Conservation (phyloP, 2,113 vertebrate genomes). For the Cyprinus carpio region DNA sequence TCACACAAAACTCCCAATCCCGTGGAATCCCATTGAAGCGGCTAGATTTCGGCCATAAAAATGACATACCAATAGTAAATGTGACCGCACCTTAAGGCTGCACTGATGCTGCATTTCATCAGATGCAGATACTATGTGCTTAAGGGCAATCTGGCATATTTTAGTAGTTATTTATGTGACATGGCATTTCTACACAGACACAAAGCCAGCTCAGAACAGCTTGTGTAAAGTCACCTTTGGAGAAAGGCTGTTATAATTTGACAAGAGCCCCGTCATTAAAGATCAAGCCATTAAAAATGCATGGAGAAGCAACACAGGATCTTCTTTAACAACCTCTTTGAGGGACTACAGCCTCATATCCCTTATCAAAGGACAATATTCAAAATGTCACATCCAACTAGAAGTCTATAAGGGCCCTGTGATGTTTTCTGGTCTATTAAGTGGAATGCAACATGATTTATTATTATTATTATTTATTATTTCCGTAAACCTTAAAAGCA, state of each 20-base stretch:
- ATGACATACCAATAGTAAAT: not conserved
- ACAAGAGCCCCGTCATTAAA: slow-evolving; percentile 29
- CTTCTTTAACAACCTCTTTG: slow-evolving; percentile 32
- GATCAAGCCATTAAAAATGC: slow-evolving; percentile 50
- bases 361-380: not conserved
- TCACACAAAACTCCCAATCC: not conserved
- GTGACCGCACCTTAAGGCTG: not conserved
- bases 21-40: not conserved
- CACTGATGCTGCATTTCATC: slow-evolving; percentile 19
- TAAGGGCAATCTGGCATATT: not conserved
- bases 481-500: slow-evolving; percentile 7
- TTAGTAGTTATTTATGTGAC: not conserved
- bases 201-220: slow-evolving; percentile 1
- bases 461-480: not conserved
- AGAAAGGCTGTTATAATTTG: slow-evolving; percentile 25
- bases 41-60: not conserved
- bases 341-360: not conserved
- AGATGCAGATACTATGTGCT: not conserved
- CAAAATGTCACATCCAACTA: slow-evolving; percentile 22
- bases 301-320: slow-evolving; percentile 48
- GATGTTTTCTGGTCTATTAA: not conserved
- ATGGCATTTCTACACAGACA: not conserved
- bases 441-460: not conserved
- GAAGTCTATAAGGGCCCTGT: not conserved
- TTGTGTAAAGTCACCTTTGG: not conserved